Evolutionary conservation across 2,797 vertebrate species (phyloP).

Genomic region (Ara ararauna): DNA sequence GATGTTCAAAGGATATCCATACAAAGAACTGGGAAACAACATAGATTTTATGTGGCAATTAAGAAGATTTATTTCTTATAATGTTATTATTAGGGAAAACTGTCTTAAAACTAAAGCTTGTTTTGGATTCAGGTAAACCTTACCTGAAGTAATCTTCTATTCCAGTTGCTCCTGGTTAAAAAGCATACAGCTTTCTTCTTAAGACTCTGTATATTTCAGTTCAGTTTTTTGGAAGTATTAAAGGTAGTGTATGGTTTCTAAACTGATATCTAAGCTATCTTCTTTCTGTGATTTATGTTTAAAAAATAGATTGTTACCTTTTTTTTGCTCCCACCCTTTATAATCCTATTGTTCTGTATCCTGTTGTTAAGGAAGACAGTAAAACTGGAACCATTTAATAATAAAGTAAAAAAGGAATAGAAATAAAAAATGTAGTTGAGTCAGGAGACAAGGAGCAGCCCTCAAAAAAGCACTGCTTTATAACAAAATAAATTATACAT

Average conservation of each 20-base stretch:
- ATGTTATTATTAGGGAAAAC: background rate
- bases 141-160: background rate
- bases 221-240: background rate
- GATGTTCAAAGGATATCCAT: background rate
- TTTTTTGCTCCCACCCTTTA: fast-evolving
- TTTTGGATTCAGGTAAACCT: background rate
- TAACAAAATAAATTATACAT: slow-evolving; percentile 17
- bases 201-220: background rate
- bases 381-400: slow-evolving; percentile 47
- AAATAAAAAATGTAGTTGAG: background rate
- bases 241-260: background rate
- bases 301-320: background rate
- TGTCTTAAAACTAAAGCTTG: background rate
- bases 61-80: background rate
- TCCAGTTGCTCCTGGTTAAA: background rate
- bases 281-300: background rate
- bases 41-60: background rate
- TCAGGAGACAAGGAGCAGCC: background rate
- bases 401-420: slow-evolving; percentile 26
- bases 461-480: slow-evolving; percentile 17
- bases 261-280: background rate
- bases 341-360: background rate
- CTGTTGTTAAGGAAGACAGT: background rate
- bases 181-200: background rate
- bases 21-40: background rate